Percentiles rank a stretch among this genome's conserved stretches.
Evolutionary conservation across 2,888 invertebrate genomes (phyloP).

Genomic region (Rhabditoides inermis): DNA sequence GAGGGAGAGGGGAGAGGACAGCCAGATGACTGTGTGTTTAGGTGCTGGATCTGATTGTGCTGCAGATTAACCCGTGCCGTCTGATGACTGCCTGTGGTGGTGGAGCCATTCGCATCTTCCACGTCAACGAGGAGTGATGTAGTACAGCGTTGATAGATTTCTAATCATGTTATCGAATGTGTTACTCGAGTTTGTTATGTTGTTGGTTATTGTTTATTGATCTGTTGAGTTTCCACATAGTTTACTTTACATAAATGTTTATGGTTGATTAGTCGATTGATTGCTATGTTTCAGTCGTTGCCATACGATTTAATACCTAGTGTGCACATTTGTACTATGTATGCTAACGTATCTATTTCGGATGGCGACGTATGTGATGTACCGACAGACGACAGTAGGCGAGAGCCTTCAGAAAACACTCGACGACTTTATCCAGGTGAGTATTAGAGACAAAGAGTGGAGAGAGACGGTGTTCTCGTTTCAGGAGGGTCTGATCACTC

Average conservation of each 20-base stretch:
- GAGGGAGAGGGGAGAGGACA: background rate
- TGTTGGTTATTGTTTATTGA: no score
- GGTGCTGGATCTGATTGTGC: conserved; percentile 25
- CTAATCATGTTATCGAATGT: no score
- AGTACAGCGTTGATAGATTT: background rate
- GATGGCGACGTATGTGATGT: conserved; percentile 86
- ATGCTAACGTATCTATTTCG: background rate
- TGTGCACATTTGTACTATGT: no score
- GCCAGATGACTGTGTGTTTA: background rate
- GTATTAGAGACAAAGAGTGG: background rate
- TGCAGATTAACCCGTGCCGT: conserved; percentile 20
- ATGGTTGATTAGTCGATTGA: no score
- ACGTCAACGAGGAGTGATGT: conserved; percentile 13
- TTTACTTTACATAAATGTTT: no score
- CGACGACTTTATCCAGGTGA: conserved; percentile 72
- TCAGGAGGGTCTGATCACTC: no score
- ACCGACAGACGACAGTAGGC: conserved; percentile 91
- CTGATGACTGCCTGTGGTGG: conserved; percentile 36
- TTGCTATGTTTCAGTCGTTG: no score
- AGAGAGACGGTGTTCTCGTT: background rate
- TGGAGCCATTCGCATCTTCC: conserved; percentile 38
- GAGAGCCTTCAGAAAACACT: conserved; percentile 92
- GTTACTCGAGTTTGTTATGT: no score
- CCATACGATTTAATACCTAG: no score
- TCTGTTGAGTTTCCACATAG: no score